Percentiles rank a stretch among this genome's conserved stretches.
Evolutionary conservation across 2,888 invertebrate genomes (phyloP).

Genomic region (Eurois occulta): DNA sequence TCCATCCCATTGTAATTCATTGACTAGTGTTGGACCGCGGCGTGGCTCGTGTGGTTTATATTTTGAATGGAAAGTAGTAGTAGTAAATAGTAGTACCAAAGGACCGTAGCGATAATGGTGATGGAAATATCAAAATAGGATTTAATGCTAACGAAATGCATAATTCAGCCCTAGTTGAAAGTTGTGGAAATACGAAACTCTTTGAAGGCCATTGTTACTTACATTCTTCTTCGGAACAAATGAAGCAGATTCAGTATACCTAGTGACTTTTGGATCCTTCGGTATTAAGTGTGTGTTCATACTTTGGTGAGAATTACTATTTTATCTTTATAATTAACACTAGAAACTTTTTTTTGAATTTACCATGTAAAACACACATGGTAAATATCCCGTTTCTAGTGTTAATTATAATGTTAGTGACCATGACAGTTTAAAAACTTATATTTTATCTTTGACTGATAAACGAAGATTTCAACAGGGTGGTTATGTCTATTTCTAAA

Average conservation of each 20-base stretch:
- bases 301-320: neutral
- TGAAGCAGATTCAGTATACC: neutral
- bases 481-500: neutral
- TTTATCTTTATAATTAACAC: no score
- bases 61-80: neutral
- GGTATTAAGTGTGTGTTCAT: neutral
- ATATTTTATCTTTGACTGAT: neutral
- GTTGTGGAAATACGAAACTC: neutral
- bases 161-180: neutral
- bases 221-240: neutral
- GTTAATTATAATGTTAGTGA: no score
- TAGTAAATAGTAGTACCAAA: no score
- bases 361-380: no score
- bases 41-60: neutral
- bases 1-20: conserved; percentile 28
- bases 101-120: neutral
- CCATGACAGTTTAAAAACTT: no score
- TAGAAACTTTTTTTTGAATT: no score
- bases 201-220: neutral
- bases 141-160: neutral
- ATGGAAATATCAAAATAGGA: neutral
- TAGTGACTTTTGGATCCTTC: neutral
- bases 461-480: neutral
- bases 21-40: neutral
- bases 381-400: no score